Conservation (phyloP, 2,888 invertebrate genomes). For the Eledona agricola region DNA sequence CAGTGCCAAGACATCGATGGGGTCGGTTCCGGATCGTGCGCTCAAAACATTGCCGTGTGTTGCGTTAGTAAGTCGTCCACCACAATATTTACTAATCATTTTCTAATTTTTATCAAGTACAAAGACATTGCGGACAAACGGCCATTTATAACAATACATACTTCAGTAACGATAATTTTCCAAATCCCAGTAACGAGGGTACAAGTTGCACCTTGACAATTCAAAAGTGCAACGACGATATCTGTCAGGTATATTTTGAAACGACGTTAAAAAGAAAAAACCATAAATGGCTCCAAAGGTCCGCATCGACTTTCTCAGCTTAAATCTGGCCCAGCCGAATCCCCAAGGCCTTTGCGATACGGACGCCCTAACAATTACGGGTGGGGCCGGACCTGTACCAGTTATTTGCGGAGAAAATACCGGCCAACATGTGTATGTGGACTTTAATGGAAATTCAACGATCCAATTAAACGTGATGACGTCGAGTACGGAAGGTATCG, state of each 20-base stretch:
- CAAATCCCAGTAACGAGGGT: constrained; percentile 73
- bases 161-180: constrained; percentile 80
- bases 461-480: constrained; percentile 73
- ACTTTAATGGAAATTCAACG: constrained; percentile 74
- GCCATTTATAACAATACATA: constrained; percentile 80
- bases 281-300: constrained; percentile 63
- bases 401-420: constrained; percentile 84
- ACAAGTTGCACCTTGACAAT: constrained; percentile 76
- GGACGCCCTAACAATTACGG: constrained; percentile 75
- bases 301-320: constrained; percentile 78
- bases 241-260: constrained; percentile 64
- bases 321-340: constrained; percentile 76
- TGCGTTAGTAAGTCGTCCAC: constrained; percentile 86
- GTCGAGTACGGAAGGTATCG: constrained; percentile 65
- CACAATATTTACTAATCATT: constrained; percentile 8
- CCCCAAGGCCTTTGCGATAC: constrained; percentile 75
- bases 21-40: constrained; percentile 77
- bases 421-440: constrained; percentile 80
- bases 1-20: constrained; percentile 79
- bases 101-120: background rate
- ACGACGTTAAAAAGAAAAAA: constrained; percentile 2
- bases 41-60: constrained; percentile 77
- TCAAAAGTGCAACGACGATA: constrained; percentile 70
- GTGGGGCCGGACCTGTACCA: constrained; percentile 74
- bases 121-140: constrained; percentile 71